Evolutionary conservation across 2,888 invertebrate species (phyloP).

Genomic region (Pollenia amentaria): DNA sequence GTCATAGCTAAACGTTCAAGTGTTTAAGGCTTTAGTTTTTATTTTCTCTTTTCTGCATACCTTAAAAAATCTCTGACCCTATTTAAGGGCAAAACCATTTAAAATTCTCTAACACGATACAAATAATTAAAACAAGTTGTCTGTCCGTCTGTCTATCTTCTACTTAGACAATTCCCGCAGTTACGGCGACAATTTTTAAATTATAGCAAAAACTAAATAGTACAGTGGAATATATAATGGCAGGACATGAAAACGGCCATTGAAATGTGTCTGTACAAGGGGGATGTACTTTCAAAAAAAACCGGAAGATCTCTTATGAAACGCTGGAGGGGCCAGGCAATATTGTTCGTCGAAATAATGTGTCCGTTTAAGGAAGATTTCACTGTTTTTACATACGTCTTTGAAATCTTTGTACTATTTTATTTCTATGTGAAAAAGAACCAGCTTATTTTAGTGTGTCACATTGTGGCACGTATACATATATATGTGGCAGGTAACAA

Average conservation of each 20-base stretch:
- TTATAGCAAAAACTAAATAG: neutral
- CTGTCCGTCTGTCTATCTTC: slow-evolving; percentile 14
- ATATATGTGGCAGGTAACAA: neutral
- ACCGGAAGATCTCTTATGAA: neutral
- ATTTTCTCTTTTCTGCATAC: neutral
- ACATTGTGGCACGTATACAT: slow-evolving; percentile 26
- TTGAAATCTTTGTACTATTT: neutral
- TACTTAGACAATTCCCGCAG: neutral
- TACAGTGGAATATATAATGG: too few species aligned
- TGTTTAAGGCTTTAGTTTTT: neutral
- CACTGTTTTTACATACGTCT: too few species aligned
- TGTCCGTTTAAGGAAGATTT: too few species aligned
- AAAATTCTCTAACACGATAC: slow-evolving; percentile 10
- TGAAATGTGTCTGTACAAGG: neutral
- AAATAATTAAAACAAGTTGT: slow-evolving; percentile 57
- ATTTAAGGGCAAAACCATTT: slow-evolving; percentile 66
- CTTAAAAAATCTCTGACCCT: slow-evolving; percentile 54
- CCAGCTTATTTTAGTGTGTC: slow-evolving; percentile 42
- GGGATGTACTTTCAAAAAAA: neutral
- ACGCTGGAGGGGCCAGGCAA: too few species aligned
- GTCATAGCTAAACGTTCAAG: neutral
- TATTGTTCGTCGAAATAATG: too few species aligned
- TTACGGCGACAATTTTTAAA: slow-evolving; percentile 6
- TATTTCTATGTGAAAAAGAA: neutral
- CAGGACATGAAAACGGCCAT: too few species aligned